Percentiles rank a stretch among this genome's conserved stretches.
Conservation (phyloP, 2,113 vertebrate species). For the Myrmophylax atrothorax region DNA sequence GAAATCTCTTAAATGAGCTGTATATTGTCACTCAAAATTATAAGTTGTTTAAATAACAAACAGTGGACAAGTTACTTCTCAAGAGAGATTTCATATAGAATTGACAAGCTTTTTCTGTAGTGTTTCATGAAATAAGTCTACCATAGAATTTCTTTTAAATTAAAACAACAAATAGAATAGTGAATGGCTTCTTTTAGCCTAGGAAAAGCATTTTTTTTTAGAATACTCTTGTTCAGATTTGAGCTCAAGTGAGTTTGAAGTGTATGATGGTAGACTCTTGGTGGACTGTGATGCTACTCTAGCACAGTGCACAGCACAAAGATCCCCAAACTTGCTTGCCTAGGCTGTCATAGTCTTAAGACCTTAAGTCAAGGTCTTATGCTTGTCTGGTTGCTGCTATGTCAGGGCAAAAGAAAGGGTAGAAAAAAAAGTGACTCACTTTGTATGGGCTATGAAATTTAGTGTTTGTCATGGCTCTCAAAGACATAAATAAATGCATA, state of each 20-base stretch:
- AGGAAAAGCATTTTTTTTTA: not conserved
- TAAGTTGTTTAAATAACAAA: not conserved
- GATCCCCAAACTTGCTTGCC: not conserved
- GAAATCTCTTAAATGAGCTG: not conserved
- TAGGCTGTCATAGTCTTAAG: not conserved
- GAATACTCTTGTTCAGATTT: not conserved
- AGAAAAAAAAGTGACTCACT: not conserved
- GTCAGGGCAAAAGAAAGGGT: not conserved
- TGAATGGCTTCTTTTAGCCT: not conserved
- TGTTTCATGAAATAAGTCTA: not conserved
- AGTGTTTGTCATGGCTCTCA: not conserved
- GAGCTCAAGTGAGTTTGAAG: not conserved
- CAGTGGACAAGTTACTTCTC: not conserved
- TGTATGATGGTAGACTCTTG: not conserved
- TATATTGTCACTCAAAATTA: not conserved
- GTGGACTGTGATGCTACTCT: not conserved
- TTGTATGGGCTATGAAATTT: not conserved
- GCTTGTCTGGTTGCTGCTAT: not conserved
- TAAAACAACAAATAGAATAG: not conserved
- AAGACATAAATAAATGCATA: not conserved
- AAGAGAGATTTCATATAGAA: not conserved
- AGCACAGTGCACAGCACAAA: fast-evolving
- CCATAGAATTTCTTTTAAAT: not conserved
- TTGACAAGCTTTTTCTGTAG: not conserved
- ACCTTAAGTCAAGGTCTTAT: no score